Evolutionary conservation across 2,888 invertebrate species (phyloP), one percentile per base, ranked within the genome.

Genomic region (Carcina quercana): DNA sequence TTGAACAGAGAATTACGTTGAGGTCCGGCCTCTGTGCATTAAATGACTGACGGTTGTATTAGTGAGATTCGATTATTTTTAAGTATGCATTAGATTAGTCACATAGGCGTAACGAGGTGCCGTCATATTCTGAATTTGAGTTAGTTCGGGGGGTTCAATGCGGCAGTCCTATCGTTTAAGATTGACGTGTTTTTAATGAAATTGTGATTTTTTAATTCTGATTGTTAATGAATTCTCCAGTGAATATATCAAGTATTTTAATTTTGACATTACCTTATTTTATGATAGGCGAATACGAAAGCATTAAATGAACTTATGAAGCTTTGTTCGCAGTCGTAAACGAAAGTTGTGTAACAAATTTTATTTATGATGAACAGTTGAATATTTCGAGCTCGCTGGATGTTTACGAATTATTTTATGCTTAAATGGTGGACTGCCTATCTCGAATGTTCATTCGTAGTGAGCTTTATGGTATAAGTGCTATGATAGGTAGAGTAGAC

Each of bases 101-200:
- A 59, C 43, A 50, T 74, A 79, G 76, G 66, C 46, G 64, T 70
- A 73, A 65, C 51, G 63, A 55, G 66, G 71, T 71, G 69, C 70
- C 78, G 79, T 65, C 75, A 68, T 73, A 66, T n/a, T 65, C 71
- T 82, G 82, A 82, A 75, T 82, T 82, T 75, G 74, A 76, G 80
- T 83, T 80, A 76, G 80, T 76, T 79, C 75, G 57, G 59, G 68
- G n/a, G 66, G 60, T 61, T 61, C 38, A 40, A 43, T 47, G 42
- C 40, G 70, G 78, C 79, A 75, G 79, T 74, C 66, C 65, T 53
- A 56, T 60, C 59, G 50, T 61, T 69, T 62, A 53, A 61, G 47
- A 42, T 45, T 42, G 40, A 35, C 25, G 24, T 32, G 35, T 37
- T 25, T 21, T 47, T 37, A 37, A 60, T 52, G 51, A 55, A 57